Percentiles rank a stretch among this genome's conserved stretches.
Conservation (phyloP, 2,888 invertebrate genomes). For the Aquatica leii region DNA sequence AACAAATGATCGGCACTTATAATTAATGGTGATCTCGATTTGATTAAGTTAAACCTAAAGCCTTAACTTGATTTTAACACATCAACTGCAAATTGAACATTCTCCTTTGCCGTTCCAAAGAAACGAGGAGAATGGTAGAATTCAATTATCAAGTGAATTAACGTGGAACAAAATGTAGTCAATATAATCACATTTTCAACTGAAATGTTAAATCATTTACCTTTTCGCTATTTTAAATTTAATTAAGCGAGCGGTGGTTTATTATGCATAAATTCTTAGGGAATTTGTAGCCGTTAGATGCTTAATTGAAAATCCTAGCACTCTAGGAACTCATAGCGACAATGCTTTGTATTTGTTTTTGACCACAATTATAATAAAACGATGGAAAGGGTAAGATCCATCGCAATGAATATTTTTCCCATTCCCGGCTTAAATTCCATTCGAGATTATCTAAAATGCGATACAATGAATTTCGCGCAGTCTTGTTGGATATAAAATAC, state of each 20-base stretch:
- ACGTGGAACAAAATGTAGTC: not conserved
- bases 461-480: conserved; percentile 11
- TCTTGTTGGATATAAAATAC: conserved; percentile 8
- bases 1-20: not conserved
- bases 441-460: conserved; percentile 10
- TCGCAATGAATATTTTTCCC: conserved; percentile 2
- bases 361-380: too few relatives aligned
- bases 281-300: too few relatives aligned
- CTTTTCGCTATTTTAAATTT: not conserved
- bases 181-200: too few relatives aligned
- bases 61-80: conserved; percentile 6
- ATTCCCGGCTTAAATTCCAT: conserved; percentile 6
- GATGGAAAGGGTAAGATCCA: too few relatives aligned
- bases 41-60: not conserved
- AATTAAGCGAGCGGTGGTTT: too few relatives aligned
- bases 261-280: too few relatives aligned
- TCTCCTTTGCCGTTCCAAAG: conserved; percentile 3
- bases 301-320: too few relatives aligned
- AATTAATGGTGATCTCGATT: conserved; percentile 1
- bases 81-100: conserved; percentile 4
- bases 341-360: too few relatives aligned
- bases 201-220: not conserved
- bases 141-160: conserved; percentile 4
- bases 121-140: not conserved
- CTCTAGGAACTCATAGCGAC: too few relatives aligned